Conservation (phyloP, 2,888 invertebrate genomes). For the Electrophaes corylata region DNA sequence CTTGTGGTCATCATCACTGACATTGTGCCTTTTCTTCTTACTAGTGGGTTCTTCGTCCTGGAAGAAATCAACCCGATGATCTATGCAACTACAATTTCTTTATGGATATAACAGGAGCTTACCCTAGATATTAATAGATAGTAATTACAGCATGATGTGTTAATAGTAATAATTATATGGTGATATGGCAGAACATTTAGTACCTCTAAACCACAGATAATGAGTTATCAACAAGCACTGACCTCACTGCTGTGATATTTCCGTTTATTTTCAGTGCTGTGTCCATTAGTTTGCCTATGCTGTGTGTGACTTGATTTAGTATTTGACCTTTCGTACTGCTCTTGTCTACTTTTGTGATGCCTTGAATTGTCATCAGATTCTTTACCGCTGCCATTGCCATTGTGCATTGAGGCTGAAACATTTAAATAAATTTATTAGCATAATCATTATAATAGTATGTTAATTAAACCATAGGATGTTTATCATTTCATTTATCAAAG, state of each 20-base stretch:
- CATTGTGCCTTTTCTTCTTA: slow-evolving; percentile 63
- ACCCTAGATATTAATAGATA: neutral
- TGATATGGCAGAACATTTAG: neutral
- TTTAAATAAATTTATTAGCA: slow-evolving; percentile 7
- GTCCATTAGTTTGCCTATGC: slow-evolving; percentile 61
- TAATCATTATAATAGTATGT: neutral
- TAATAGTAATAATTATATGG: neutral
- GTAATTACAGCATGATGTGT: neutral
- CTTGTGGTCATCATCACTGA: slow-evolving; percentile 59
- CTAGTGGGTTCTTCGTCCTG: slow-evolving; percentile 67
- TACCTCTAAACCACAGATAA: slow-evolving; percentile 24
- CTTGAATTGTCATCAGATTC: slow-evolving; percentile 64
- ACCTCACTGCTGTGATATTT: slow-evolving; percentile 76
- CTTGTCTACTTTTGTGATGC: slow-evolving; percentile 50
- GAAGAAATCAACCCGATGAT: slow-evolving; percentile 34
- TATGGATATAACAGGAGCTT: neutral
- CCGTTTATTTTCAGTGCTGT: slow-evolving; percentile 63
- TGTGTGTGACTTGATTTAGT: slow-evolving; percentile 45
- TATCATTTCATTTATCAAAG: neutral
- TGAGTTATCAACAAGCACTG: slow-evolving; percentile 34
- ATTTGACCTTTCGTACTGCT: slow-evolving; percentile 47
- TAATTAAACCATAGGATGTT: neutral
- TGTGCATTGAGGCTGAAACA: slow-evolving; percentile 61
- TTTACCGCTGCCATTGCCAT: slow-evolving; percentile 67
- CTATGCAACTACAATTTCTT: neutral